phyloP scores from a whole-genome alignment of 2,888 invertebrate species.

The Drosophila lacicola region DNA sequence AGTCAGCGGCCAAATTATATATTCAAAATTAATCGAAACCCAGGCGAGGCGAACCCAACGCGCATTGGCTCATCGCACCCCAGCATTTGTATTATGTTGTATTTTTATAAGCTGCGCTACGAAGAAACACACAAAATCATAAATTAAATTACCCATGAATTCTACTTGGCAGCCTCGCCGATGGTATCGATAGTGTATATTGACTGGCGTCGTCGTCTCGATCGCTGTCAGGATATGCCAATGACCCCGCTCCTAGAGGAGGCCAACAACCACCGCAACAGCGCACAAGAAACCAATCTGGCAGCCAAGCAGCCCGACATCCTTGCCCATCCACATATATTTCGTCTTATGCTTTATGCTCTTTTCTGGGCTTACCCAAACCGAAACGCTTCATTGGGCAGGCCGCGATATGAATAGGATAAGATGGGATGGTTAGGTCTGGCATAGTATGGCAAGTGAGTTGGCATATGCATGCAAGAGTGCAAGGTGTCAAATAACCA shows the following conservation, averaged over 20 bases:
- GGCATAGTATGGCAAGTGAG: background rate
- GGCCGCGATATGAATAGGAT: slow-evolving; percentile 28
- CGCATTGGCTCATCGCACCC: slow-evolving; percentile 13
- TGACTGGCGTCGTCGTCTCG: slow-evolving; percentile 21
- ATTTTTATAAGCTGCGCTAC: slow-evolving; percentile 32
- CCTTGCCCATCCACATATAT: slow-evolving; percentile 29
- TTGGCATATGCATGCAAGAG: slow-evolving; percentile 4
- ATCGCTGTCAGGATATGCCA: slow-evolving; percentile 55
- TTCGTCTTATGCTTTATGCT: slow-evolving; percentile 47
- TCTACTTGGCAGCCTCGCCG: slow-evolving; percentile 36
- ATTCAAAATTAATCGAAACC: slow-evolving; percentile 47
- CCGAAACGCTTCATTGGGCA: slow-evolving; percentile 58
- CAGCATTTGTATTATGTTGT: slow-evolving; percentile 16
- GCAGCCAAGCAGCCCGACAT: slow-evolving; percentile 24
- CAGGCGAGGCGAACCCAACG: slow-evolving; percentile 26
- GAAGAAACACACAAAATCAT: slow-evolving; percentile 45
- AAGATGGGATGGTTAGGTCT: slow-evolving; percentile 13
- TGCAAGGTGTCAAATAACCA: slow-evolving; percentile 68
- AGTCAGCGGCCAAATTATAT: slow-evolving; percentile 60
- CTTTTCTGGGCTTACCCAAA: slow-evolving; percentile 36
- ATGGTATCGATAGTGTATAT: slow-evolving; percentile 39
- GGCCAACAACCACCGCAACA: slow-evolving; percentile 18
- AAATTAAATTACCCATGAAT: slow-evolving; percentile 51
- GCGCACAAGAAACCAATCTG: slow-evolving; percentile 18
- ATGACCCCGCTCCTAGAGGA: slow-evolving; percentile 47